Conservation (phyloP, 2,888 invertebrate genomes). For the Hecatera dysodea region DNA sequence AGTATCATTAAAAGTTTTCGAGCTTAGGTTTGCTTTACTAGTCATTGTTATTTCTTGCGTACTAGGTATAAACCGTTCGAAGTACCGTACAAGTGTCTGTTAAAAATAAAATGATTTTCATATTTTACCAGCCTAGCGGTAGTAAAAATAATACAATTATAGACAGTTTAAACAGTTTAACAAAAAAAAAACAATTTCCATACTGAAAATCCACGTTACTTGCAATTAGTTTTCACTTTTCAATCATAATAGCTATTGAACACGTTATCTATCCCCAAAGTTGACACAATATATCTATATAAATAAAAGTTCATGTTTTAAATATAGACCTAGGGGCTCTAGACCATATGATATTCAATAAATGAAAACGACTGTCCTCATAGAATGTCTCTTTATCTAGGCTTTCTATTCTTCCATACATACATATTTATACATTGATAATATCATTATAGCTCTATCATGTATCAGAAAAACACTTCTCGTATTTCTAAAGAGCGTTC, state of each 20-base stretch:
- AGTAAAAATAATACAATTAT: neutral
- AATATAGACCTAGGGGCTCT: too few relatives aligned
- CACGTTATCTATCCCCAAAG: neutral
- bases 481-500: too few relatives aligned
- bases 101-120: neutral
- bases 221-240: neutral
- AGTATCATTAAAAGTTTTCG: too few relatives aligned
- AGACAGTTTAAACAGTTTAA: neutral
- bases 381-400: too few relatives aligned
- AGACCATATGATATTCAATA: too few relatives aligned
- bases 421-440: neutral
- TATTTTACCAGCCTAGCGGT: neutral
- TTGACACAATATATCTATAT: neutral
- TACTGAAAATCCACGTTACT: constrained; percentile 2
- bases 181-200: neutral
- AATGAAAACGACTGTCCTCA: too few relatives aligned
- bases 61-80: neutral
- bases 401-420: neutral
- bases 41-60: neutral
- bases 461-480: too few relatives aligned
- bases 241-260: neutral
- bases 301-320: too few relatives aligned
- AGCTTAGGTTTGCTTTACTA: too few relatives aligned
- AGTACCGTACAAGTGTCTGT: neutral
- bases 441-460: too few relatives aligned